Conservation (phyloP, 2,797 vertebrate species). For the Poeciliopsis infans region DNA sequence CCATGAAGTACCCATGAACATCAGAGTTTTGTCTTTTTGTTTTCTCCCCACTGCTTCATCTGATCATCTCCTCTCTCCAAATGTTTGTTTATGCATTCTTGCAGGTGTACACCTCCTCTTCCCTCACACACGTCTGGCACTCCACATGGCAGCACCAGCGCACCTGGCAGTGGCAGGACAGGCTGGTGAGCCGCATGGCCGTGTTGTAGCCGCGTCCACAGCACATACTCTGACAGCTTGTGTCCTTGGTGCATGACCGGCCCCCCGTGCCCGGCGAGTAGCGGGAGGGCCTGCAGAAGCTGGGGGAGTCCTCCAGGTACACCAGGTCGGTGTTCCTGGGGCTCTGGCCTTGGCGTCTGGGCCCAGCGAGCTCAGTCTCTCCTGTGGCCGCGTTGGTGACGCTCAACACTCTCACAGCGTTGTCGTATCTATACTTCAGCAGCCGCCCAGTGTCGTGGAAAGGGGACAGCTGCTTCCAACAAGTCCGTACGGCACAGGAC, state of each 20-base stretch:
- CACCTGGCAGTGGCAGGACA: slow-evolving; percentile 97
- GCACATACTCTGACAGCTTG: slow-evolving; percentile 94
- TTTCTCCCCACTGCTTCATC: slow-evolving; percentile 9
- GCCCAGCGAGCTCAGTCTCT: slow-evolving; percentile 86
- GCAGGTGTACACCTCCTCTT: slow-evolving; percentile 96
- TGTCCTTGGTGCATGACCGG: slow-evolving; percentile 90
- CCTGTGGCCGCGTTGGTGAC: slow-evolving; percentile 92
- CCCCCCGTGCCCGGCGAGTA: slow-evolving; percentile 92
- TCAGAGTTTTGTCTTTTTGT: slow-evolving; percentile 23
- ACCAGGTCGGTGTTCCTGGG: slow-evolving; percentile 87
- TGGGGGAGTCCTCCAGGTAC: slow-evolving; percentile 95
- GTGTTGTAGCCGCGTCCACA: slow-evolving; percentile 97
- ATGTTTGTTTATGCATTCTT: slow-evolving; percentile 77
- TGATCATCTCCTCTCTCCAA: slow-evolving; percentile 17
- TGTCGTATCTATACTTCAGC: slow-evolving; percentile 93
- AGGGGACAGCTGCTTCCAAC: slow-evolving; percentile 97
- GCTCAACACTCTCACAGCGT: slow-evolving; percentile 88
- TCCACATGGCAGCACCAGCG: slow-evolving; percentile 99
- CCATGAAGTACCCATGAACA: slow-evolving; percentile 17
- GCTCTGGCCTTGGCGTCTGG: slow-evolving; percentile 73
- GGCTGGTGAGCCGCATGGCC: slow-evolving; percentile 89
- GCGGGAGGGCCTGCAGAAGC: slow-evolving; percentile 93
- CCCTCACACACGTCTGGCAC: slow-evolving; percentile 93
- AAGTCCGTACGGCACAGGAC: slow-evolving; percentile 94
- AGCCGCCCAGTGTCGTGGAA: slow-evolving; percentile 93